Base-by-base conservation (phyloP, 2,888 invertebrate genomes). In the Melieria picta region DNA sequence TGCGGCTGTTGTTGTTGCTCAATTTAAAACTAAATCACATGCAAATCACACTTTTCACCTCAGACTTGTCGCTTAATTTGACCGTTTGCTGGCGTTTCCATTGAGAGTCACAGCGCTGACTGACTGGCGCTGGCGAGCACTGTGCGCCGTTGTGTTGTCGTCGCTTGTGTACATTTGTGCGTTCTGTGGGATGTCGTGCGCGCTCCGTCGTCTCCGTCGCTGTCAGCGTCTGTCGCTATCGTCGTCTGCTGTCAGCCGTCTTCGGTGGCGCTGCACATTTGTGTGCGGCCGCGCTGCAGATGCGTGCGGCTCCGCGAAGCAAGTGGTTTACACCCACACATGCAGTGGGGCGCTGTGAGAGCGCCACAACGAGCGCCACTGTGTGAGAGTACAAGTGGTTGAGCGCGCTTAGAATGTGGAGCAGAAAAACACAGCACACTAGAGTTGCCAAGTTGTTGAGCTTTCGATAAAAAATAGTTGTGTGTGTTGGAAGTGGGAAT, bases 331-430 rank as follows among this genome's bases (percentile, higher is more conserved):
- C 67, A 67, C 67, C 67, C 67, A 60, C 67, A 67, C 60, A 67
- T 67, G 61, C 67, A 60, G 67, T 13, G 67, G 61, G 67, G 42
- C 67, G 67, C 16, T 5, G 61, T 52, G 43, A 67, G 52, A 48
- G 42, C 13, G 13, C 10, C 43, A 60, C 50, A 52, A 60, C 61
- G 60, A 52, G 16, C 58, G 16, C 43, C 50, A 50, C 9, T 13
- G 16, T 10, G 16, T 10, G 60, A 67, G 67, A 60, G 67, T n/a
- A 52, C 48, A 52, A 52, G 52, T 67, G 67, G 43, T 50, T 67
- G 61, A 67, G 43, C 45, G 50, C 16, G n/a, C 50, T 61, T 67
- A 13, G 46, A 50, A 10, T 60, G 67, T 58, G 67, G 60, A 50
- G 60, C 50, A 43, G 61, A 43, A 50, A 52, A 16, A 52, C 13